Percentiles rank a stretch among this genome's conserved stretches.
Evolutionary conservation across 2,797 vertebrate species (phyloP).

Genomic region (Thaleichthys pacificus): DNA sequence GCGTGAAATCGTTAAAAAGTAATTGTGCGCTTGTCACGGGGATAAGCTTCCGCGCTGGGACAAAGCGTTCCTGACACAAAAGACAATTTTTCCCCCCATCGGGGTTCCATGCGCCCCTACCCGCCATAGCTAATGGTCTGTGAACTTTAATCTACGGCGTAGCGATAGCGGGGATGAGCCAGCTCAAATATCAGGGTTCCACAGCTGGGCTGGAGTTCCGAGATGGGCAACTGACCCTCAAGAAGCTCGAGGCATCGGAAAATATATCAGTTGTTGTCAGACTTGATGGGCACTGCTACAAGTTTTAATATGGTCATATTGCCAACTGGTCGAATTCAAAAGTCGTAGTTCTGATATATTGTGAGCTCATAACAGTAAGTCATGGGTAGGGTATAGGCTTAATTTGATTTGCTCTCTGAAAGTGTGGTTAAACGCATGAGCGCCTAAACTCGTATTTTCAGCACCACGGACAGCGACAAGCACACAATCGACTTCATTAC

Average conservation of each 20-base stretch:
- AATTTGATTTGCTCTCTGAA: too few relatives aligned
- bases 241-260: background rate
- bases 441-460: background rate
- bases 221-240: background rate
- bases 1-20: slow-evolving; percentile 75
- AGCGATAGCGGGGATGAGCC: slow-evolving; percentile 46
- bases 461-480: background rate
- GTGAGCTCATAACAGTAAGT: too few relatives aligned
- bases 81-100: slow-evolving; percentile 60
- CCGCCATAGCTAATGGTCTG: slow-evolving; percentile 73
- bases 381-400: too few relatives aligned
- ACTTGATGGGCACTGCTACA: background rate
- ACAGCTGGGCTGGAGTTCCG: background rate
- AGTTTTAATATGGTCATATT: background rate
- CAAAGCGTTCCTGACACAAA: slow-evolving; percentile 69
- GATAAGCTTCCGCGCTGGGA: slow-evolving; percentile 60
- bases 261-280: too few relatives aligned
- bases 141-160: slow-evolving; percentile 70
- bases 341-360: slow-evolving; percentile 1
- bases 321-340: background rate
- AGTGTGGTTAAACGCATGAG: too few relatives aligned
- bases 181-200: slow-evolving; percentile 28
- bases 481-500: background rate
- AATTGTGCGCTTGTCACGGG: slow-evolving; percentile 72
- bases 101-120: slow-evolving; percentile 53